Conservation (phyloP, 1,140 invertebrate genomes). For the Drosophila albomicans region DNA sequence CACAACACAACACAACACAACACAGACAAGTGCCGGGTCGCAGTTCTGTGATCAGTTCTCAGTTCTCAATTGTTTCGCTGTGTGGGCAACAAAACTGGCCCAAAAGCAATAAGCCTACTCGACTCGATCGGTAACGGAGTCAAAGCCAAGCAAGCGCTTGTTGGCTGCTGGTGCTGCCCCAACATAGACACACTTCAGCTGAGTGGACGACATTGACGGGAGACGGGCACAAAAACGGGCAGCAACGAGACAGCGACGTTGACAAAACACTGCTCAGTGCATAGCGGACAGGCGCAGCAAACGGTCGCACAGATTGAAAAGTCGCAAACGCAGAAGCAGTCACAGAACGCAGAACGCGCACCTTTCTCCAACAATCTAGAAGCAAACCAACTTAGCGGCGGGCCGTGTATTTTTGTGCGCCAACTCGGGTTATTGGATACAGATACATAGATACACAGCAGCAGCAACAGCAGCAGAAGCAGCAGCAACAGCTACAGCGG, state of each 20-base stretch:
- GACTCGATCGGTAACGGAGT: slow-evolving; percentile 65
- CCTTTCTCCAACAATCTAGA: slow-evolving; percentile 60
- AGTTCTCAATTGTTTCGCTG: slow-evolving; percentile 24
- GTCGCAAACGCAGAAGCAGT: slow-evolving; percentile 18
- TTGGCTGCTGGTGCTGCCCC: slow-evolving; percentile 34
- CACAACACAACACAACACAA: slow-evolving; percentile 16
- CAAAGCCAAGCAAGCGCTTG: slow-evolving; percentile 58
- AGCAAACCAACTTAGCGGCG: slow-evolving; percentile 15
- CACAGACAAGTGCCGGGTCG: slow-evolving; percentile 45
- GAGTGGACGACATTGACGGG: slow-evolving; percentile 63
- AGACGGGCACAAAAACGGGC: slow-evolving; percentile 12
- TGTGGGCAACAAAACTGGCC: slow-evolving; percentile 54
- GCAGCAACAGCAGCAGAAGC: slow-evolving; percentile 40
- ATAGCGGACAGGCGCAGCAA: slow-evolving; percentile 75
- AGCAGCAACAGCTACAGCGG: slow-evolving; percentile 18
- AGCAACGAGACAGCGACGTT: slow-evolving; percentile 23
- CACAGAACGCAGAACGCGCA: slow-evolving; percentile 42
- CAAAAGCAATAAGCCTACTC: slow-evolving; percentile 55
- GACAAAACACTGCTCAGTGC: slow-evolving; percentile 66
- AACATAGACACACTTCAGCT: slow-evolving; percentile 42
- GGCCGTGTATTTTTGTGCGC: slow-evolving; percentile 66
- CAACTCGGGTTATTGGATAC: slow-evolving; percentile 78
- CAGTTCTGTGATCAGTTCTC: slow-evolving; percentile 10
- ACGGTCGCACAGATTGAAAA: slow-evolving; percentile 55
- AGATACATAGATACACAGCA: slow-evolving; percentile 55